Conservation (phyloP, 2,113 vertebrate genomes). For the Psilopsiagon aymara region DNA sequence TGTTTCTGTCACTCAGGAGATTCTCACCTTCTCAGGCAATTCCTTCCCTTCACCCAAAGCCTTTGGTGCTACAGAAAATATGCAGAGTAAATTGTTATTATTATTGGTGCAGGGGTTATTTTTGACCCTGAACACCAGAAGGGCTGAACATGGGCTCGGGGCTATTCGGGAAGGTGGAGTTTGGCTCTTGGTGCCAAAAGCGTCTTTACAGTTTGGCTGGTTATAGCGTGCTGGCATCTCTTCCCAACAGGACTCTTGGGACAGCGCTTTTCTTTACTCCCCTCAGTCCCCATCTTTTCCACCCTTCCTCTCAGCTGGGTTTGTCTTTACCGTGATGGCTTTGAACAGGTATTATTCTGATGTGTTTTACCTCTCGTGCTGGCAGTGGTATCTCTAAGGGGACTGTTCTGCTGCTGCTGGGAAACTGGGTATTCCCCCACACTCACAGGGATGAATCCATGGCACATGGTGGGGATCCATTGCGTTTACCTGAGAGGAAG, state of each 20-base stretch:
- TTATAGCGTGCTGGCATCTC: neutral
- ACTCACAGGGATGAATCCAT: neutral
- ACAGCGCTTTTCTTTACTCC: neutral
- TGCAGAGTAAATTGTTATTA: neutral
- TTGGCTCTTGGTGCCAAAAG: neutral
- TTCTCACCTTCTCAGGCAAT: neutral
- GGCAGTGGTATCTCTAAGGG: accelerated
- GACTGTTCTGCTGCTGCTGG: neutral
- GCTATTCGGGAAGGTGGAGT: neutral
- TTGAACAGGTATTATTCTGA: neutral
- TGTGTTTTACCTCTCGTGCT: neutral
- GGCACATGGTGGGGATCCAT: neutral
- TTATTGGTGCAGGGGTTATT: neutral
- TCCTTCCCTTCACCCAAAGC: neutral
- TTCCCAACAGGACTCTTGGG: neutral
- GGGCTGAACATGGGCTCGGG: neutral
- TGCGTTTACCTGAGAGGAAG: neutral
- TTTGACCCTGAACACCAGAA: neutral
- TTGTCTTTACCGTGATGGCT: neutral
- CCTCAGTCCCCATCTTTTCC: neutral
- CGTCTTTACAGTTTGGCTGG: neutral
- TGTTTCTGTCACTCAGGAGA: neutral
- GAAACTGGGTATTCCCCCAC: neutral
- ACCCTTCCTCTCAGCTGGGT: neutral
- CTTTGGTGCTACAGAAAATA: neutral